phyloP scores from a whole-genome alignment of 2,113 vertebrate genomes.

The Grammomys surdaster region DNA sequence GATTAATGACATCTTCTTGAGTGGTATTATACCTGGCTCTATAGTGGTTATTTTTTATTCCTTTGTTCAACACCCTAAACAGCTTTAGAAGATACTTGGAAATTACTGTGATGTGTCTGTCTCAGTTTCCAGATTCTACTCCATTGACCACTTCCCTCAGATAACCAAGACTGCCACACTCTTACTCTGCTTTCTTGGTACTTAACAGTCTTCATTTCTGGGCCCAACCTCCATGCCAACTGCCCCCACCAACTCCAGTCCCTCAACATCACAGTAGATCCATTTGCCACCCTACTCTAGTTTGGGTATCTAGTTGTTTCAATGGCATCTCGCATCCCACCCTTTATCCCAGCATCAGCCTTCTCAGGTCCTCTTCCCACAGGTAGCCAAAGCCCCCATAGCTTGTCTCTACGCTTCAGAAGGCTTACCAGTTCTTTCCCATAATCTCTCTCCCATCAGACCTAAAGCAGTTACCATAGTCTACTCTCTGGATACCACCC shows the following conservation, averaged over 20 bases:
- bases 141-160: not conserved
- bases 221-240: not conserved
- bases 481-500: not conserved
- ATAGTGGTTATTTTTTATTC: not conserved
- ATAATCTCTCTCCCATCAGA: not conserved
- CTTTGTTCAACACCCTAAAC: slow-evolving; percentile 8
- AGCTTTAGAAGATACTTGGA: not conserved
- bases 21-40: not conserved
- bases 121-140: not conserved
- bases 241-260: not conserved
- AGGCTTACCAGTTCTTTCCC: not conserved
- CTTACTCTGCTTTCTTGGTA: not conserved
- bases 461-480: not conserved
- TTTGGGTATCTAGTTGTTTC: not conserved
- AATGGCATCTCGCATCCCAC: not conserved
- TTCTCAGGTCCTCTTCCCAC: not conserved
- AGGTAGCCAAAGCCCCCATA: not conserved
- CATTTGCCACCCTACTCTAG: not conserved
- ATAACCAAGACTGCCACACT: not conserved
- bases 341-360: not conserved
- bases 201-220: slow-evolving; percentile 4
- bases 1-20: not conserved
- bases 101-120: not conserved
- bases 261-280: not conserved
- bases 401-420: not conserved